phyloP scores from a whole-genome alignment of 2,113 vertebrate genomes.

The Porphyrio hochstetteri region DNA sequence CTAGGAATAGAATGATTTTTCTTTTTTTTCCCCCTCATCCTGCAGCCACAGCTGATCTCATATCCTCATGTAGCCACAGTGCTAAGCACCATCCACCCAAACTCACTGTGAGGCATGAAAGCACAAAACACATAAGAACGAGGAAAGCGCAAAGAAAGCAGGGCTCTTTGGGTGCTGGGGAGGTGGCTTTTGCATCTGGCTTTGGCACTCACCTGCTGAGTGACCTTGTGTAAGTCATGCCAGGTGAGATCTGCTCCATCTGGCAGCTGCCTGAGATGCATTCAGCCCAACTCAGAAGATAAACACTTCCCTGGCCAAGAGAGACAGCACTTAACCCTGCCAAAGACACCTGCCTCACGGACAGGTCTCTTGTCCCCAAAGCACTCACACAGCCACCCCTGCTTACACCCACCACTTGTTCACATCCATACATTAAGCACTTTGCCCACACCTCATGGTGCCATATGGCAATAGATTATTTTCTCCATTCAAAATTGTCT shows the following conservation, averaged over 20 bases:
- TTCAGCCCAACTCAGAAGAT: neutral
- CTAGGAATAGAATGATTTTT: neutral
- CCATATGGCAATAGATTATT: fast-evolving
- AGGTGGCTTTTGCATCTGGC: neutral
- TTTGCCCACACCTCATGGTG: neutral
- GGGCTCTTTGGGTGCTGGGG: neutral
- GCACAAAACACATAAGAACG: neutral
- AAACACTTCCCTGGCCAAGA: neutral
- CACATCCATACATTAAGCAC: neutral
- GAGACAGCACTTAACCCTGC: neutral
- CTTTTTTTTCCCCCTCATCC: neutral
- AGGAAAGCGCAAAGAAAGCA: neutral
- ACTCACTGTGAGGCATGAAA: neutral
- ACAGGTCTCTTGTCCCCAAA: neutral
- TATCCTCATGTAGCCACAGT: neutral
- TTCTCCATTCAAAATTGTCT: neutral
- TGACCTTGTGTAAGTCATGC: neutral
- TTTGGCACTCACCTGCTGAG: neutral
- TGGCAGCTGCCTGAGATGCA: neutral
- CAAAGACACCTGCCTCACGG: neutral
- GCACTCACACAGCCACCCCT: neutral
- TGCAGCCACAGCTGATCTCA: neutral
- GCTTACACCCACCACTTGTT: neutral
- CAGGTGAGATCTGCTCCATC: neutral
- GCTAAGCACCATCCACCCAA: neutral